phyloP scores from a whole-genome alignment of 1,140 invertebrate genomes.

The Babylonia areolata region DNA sequence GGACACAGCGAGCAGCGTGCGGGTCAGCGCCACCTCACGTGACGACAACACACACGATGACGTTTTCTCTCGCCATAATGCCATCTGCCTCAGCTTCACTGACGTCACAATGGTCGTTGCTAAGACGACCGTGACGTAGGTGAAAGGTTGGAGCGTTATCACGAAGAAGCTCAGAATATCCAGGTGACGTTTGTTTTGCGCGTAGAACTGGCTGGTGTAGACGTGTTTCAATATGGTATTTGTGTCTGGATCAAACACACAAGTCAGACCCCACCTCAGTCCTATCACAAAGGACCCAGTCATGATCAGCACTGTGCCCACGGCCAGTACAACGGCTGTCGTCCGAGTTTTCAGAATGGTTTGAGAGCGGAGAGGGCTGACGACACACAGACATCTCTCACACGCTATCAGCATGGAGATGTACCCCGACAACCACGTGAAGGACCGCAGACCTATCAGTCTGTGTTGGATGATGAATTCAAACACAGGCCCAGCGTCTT shows the following conservation, averaged over 20 bases:
- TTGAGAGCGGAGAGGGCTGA: slow-evolving; percentile 1
- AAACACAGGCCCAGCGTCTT: neutral
- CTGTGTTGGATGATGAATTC: neutral
- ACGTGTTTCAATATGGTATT: neutral
- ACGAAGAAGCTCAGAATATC: neutral
- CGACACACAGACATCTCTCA: slow-evolving; percentile 11
- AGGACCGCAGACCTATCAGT: neutral
- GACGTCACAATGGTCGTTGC: neutral
- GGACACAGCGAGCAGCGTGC: neutral
- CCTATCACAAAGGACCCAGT: neutral
- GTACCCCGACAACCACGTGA: neutral
- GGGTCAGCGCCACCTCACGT: neutral
- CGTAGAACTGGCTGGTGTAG: neutral
- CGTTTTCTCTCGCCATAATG: neutral
- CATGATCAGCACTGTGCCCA: neutral
- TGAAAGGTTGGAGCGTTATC: neutral
- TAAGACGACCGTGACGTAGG: neutral
- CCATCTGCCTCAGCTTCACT: neutral
- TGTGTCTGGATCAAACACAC: neutral
- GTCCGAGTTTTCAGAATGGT: neutral
- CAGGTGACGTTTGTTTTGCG: neutral
- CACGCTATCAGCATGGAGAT: neutral
- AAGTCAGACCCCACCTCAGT: neutral
- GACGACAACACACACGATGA: neutral
- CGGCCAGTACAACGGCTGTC: neutral